Conservation (phyloP, 2,888 invertebrate species). For the Thereva nobilitata region DNA sequence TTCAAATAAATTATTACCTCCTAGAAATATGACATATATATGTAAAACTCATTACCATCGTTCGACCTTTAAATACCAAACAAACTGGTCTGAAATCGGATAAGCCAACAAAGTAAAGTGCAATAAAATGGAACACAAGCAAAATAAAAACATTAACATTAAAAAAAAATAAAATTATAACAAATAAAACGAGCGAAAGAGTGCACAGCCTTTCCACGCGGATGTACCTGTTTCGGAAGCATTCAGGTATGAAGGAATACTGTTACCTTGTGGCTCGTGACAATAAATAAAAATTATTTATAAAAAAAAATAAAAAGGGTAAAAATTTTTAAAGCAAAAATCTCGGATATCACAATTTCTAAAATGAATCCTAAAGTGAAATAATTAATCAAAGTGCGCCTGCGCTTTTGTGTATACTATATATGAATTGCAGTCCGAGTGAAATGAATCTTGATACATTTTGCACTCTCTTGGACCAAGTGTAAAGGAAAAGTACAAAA, state of each 20-base stretch:
- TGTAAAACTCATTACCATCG: constrained; percentile 19
- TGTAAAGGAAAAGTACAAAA: constrained; percentile 5
- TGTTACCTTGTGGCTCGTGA: constrained; percentile 6
- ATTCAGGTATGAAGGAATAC: constrained; percentile 14
- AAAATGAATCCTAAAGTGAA: constrained; percentile 26
- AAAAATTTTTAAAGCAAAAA: constrained; percentile 14
- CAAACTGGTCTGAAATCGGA: constrained; percentile 9
- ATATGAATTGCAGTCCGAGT: neutral
- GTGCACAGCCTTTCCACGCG: neutral
- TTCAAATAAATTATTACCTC: constrained; percentile 16
- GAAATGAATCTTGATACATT: constrained; percentile 6
- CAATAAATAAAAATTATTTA: constrained; percentile 13
- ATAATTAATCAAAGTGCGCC: constrained; percentile 27
- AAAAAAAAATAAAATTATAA: neutral
- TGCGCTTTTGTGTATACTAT: constrained; percentile 15
- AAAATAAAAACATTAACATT: neutral
- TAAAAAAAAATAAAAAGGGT: neutral
- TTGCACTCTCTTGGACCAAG: constrained; percentile 7
- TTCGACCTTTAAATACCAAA: constrained; percentile 29
- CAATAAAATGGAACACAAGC: neutral
- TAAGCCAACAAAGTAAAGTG: too few relatives aligned
- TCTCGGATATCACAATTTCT: constrained; percentile 8
- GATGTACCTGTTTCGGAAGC: constrained; percentile 29
- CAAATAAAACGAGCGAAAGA: neutral
- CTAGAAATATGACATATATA: constrained; percentile 24